Evolutionary conservation across 2,888 invertebrate genomes (phyloP).

Genomic region (Cephalotes varians): DNA sequence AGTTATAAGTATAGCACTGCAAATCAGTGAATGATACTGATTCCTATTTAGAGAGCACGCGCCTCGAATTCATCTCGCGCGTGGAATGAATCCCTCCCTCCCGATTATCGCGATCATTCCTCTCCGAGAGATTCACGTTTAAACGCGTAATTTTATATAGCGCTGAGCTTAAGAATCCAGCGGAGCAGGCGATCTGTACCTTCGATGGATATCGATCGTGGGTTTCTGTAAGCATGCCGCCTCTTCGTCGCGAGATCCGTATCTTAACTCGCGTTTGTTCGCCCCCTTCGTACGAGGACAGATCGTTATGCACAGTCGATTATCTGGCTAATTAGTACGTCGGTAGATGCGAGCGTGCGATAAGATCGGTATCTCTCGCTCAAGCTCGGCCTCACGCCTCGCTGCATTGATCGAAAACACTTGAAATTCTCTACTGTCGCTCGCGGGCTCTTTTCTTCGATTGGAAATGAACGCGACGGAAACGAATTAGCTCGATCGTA

Average conservation of each 20-base stretch:
- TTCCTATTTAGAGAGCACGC: conserved; percentile 37
- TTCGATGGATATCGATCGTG: neutral
- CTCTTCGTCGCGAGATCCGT: conserved; percentile 34
- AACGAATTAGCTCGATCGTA: conserved; percentile 75
- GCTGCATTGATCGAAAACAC: conserved; percentile 67
- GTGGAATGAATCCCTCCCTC: conserved; percentile 34
- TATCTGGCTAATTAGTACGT: conserved; percentile 55
- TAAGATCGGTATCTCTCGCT: conserved; percentile 42
- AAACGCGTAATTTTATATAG: neutral
- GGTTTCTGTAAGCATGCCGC: neutral
- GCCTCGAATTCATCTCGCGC: conserved; percentile 33
- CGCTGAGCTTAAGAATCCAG: neutral
- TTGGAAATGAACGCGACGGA: conserved; percentile 52
- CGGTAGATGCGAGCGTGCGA: conserved; percentile 39
- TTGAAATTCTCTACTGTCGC: conserved; percentile 63
- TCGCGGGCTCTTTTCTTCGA: conserved; percentile 50
- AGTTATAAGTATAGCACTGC: too few species aligned
- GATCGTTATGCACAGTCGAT: conserved; percentile 18
- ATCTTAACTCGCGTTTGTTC: conserved; percentile 70
- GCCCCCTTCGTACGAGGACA: conserved; percentile 61
- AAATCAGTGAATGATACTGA: too few species aligned
- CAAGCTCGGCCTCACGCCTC: conserved; percentile 30
- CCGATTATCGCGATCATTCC: conserved; percentile 3
- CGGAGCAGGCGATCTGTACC: neutral
- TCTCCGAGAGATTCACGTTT: neutral